Evolutionary conservation across 2,113 vertebrate species (phyloP), one percentile per base, ranked within the genome.

Genomic region (Pomatorhinus ruficollis): DNA sequence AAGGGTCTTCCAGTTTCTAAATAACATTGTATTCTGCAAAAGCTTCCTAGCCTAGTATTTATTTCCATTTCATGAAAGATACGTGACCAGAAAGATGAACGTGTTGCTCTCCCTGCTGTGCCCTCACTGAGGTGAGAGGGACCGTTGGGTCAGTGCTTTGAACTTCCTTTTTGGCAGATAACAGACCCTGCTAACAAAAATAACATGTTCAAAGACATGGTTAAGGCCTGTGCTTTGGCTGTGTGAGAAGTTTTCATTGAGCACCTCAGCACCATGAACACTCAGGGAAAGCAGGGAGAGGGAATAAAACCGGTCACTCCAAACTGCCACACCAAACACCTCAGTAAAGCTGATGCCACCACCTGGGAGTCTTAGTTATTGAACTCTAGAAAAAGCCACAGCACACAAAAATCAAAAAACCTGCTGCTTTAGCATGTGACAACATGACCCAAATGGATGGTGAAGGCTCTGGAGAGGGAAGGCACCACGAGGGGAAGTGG

Each of bases 401-500:
- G 22, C 5, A 12, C 28, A 30, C 25, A 47, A 52, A 82, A 57
- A 16, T 9, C 7, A 4, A 54, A 61, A 40, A 50, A 15, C 4
- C 3, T 71, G 8, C 65, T 75, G 35, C 28, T 66, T 50, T 56
- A n/a, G 6, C 3, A 3, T 4, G 11, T 31, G 50, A 83, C 1
- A 5, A 35, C 12, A 25, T 0, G 3, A n/a, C 3, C 14, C 15
- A 57, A 53, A 31, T 5, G 1, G 2, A 18, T 1, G 19, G 9
- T 9, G 35, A 39, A 25, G 22, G 27, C 25, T 64, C 35, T 7
- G 6, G 35, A 54, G 39, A 47, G 14, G 10, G 4, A 1, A 63
- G 27, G 40, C 5, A 3, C 28, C 0, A 0, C 5, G 78, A 70
- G n/a, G 37, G 24, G 14, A 60, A 2, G 6, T 0, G 44, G 53